Percentiles rank a stretch among this genome's conserved stretches.
Conservation (phyloP, 2,888 invertebrate genomes). For the Nysson spinosus region DNA sequence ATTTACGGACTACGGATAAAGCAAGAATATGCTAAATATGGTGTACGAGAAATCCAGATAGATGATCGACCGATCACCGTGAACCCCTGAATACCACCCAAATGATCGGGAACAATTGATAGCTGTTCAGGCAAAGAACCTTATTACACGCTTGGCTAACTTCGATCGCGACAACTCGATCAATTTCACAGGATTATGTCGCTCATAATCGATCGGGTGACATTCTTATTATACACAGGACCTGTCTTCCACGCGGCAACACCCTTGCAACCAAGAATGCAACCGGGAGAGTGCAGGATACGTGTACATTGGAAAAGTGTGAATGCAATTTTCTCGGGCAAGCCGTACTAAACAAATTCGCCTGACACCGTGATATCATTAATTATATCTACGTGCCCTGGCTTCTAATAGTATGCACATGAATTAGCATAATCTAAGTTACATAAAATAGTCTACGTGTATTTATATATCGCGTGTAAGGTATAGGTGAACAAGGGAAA, state of each 20-base stretch:
- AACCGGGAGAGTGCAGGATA: too few relatives aligned
- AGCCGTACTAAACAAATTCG: constrained; percentile 22
- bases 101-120: constrained; percentile 17
- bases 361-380: constrained; percentile 46
- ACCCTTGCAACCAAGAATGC: constrained; percentile 3
- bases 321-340: constrained; percentile 39
- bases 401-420: constrained; percentile 46
- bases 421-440: constrained; percentile 58
- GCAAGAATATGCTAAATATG: too few relatives aligned
- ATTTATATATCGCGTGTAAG: constrained; percentile 37
- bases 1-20: too few relatives aligned
- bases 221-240: constrained; percentile 18
- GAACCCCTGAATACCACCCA: too few relatives aligned
- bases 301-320: constrained; percentile 42
- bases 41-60: too few relatives aligned
- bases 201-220: constrained; percentile 10
- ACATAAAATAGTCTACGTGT: constrained; percentile 40
- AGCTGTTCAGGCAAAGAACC: constrained; percentile 5
- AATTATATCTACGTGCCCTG: constrained; percentile 41
- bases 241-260: not conserved
- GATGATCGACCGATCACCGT: too few relatives aligned
- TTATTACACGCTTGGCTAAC: constrained; percentile 25
- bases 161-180: constrained; percentile 27
- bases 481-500: constrained; percentile 23
- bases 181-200: constrained; percentile 17